Percentiles rank a stretch among this genome's conserved stretches.
These are phyloP conservation scores for Apeltes quadracus DNA, from an alignment of 2,113 vertebrate species.

Conservation along the genomic window DNA sequence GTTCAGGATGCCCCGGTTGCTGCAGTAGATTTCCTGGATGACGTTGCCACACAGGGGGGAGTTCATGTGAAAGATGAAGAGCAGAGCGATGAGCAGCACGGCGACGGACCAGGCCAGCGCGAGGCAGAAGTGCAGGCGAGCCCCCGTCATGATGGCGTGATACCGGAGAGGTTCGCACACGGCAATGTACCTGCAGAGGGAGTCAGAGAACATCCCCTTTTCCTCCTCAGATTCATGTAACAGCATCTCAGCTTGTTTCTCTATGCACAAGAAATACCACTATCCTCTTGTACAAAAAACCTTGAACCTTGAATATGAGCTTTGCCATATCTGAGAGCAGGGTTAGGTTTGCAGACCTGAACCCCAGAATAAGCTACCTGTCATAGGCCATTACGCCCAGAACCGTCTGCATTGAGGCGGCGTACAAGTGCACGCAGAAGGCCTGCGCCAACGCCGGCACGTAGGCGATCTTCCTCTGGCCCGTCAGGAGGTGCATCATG, in stretches of 20 bases:
- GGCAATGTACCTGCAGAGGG: constrained; percentile 56
- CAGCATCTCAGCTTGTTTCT: no score
- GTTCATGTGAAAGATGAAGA: constrained; percentile 56
- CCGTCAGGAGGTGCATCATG: constrained; percentile 61
- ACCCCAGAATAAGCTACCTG: constrained; percentile 47
- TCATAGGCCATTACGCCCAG: constrained; percentile 69
- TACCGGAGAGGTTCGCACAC: constrained; percentile 71
- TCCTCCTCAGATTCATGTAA: no score
- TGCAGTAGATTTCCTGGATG: constrained; percentile 69
- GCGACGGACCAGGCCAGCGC: constrained; percentile 57
- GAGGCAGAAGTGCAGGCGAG: constrained; percentile 45
- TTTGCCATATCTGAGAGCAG: no score
- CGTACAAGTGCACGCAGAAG: constrained; percentile 57
- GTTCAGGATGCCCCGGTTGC: constrained; percentile 60
- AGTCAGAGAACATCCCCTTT: not conserved
- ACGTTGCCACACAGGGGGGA: constrained; percentile 49
- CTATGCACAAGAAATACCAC: no score
- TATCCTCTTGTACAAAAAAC: no score
- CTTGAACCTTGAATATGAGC: no score
- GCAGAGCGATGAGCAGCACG: constrained; percentile 48
- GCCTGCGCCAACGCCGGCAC: constrained; percentile 54
- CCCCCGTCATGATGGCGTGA: constrained; percentile 61
- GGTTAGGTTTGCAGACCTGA: not conserved
- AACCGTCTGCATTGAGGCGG: constrained; percentile 45
- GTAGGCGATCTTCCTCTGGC: constrained; percentile 55